Base-by-base conservation (phyloP, 1,140 invertebrate genomes). In the Hestina assimilis region DNA sequence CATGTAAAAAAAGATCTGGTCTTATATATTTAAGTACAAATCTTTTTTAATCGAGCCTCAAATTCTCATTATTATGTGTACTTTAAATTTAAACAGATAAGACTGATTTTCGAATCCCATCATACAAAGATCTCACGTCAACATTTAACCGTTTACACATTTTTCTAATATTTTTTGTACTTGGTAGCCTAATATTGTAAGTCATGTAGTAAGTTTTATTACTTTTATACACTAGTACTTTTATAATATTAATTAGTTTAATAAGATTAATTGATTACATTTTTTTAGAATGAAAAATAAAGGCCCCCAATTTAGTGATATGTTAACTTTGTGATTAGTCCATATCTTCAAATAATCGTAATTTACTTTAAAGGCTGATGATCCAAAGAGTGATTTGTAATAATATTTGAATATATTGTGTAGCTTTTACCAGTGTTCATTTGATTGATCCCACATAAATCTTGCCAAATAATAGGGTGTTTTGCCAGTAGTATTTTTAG, bases 281-380 rank as follows among this genome's bases (percentile, higher is more conserved):
- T 38, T 20, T 19, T 8, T 38, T 17, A 53, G 17, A 26, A 23
- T 23, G 26, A 40, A 50, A 24, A 15, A 42, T 20, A 7, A 15
- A 41, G 45, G 23, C 54, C 42, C n/a, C 43, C 54, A 58, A 24
- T 52, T 60, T 52, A 65, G 54, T 56, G n/a, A 14, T 65, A 52
- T 58, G 47, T 48, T 38, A 48, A 48, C 17, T 14, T 31, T 51
- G 20, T 66, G 52, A 50, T 55, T 26, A 21, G 41, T 65, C 48
- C 63, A 57, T 31, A 58, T 50, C 20, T 19, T 9, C 20, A 50
- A 38, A 50, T 65, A 61, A 64, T 62, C 50, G 50, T 73, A 74
- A 77, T 81, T 79, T 76, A 70, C 52, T 74, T 69, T 66, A 63
- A 84, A 86, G 83, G 83, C 83, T 84, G 83, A 87, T 66, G 63